Evolutionary conservation across 2,888 invertebrate genomes (phyloP), one percentile per base, ranked within the genome.

Genomic region (Sclerodermus sp.): DNA sequence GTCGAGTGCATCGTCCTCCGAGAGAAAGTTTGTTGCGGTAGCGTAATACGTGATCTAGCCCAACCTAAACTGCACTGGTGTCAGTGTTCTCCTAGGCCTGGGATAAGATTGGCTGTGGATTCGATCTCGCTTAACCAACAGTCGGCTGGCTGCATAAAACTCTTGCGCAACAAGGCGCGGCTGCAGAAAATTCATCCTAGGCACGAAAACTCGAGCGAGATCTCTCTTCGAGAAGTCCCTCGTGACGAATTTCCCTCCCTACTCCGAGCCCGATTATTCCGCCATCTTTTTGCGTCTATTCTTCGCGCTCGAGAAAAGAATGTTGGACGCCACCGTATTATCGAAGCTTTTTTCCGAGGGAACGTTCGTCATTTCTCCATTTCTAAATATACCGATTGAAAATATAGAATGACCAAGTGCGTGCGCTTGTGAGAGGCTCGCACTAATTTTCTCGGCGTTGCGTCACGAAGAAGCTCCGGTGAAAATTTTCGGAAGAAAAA

Each of bases 1-100:
- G 23, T 23, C 23, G 34, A 34, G 75, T 76, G 74, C 77, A 76
- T 76, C 76, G 77, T 77, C 75, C 76, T 73, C 76, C 56, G 64
- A 70, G 75, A 74, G 76, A 76, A 77, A 76, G 76, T 74, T 67
- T 57, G 64, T 68, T 67, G 68, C 69, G 63, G 64, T 62, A 59
- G 60, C 62, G 62, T 62, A 65, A 70, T 71, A 64, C 60, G 58
- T 53, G 65, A 65, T 67, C 58, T 62, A 64, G 60, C 68, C 59
- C 49, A 58, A 59, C 64, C 62, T 57, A 53, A 55, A 23, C 39
- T n/a, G 41, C n/a, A 41, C 13, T 13, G 41, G 10, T 41, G 41
- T 17, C 23, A 23, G 41, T 41, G 13, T 18, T 41, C 46, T 37
- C 13, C 44, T 30, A 40, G 45, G 51, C 45, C 40, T 17, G 40